Conservation (phyloP, 1,140 invertebrate genomes). For the Cydia strobilella region DNA sequence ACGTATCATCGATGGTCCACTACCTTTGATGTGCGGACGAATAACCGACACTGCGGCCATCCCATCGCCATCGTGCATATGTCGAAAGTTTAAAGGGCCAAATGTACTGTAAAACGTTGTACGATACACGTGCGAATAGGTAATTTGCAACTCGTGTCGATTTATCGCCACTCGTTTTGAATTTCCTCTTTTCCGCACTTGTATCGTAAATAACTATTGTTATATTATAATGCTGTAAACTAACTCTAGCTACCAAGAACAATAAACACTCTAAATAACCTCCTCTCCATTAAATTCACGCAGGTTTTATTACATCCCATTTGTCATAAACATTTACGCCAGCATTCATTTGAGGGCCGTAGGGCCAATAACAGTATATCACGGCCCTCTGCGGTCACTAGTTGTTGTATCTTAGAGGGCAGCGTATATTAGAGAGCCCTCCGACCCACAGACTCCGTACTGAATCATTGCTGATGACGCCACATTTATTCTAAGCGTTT, state of each 20-base stretch:
- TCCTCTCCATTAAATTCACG: constrained; percentile 11
- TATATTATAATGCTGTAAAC: background rate
- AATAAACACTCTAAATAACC: constrained; percentile 13
- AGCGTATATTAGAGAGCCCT: constrained; percentile 14
- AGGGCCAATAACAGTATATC: constrained; percentile 32
- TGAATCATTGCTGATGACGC: constrained; percentile 32
- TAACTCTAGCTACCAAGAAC: background rate
- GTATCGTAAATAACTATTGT: too few species aligned
- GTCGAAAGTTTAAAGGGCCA: too few species aligned
- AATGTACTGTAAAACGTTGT: too few species aligned
- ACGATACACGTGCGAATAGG: too few species aligned
- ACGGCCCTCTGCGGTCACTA: constrained; percentile 26
- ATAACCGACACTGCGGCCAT: too few species aligned
- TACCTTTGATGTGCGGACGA: too few species aligned
- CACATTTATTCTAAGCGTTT: constrained; percentile 28
- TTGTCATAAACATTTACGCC: constrained; percentile 31
- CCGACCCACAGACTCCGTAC: constrained; percentile 11
- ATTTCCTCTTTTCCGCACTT: too few species aligned
- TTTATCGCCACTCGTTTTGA: too few species aligned
- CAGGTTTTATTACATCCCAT: constrained; percentile 28
- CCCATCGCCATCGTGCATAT: too few species aligned
- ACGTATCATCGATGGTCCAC: too few species aligned
- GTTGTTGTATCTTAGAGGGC: constrained; percentile 32
- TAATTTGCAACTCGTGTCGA: too few species aligned
- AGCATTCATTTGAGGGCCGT: constrained; percentile 29